Evolutionary conservation across 2,113 vertebrate species (phyloP).

Genomic region (Spermophilus dauricus): DNA sequence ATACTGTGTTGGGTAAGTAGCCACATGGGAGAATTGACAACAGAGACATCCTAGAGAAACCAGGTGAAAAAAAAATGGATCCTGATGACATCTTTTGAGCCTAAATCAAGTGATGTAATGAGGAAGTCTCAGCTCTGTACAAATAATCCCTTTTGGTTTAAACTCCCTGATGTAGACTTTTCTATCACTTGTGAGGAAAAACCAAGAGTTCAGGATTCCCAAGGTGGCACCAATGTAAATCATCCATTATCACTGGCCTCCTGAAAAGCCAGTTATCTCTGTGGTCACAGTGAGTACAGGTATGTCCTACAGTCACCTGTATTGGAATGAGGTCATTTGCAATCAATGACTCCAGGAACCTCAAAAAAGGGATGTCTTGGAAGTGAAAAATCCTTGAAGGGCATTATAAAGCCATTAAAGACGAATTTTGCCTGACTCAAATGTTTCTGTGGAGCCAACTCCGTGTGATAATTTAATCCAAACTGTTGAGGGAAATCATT

Average conservation of each 20-base stretch:
- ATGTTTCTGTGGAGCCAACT: neutral
- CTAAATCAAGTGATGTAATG: neutral
- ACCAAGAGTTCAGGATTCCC: neutral
- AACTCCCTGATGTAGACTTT: neutral
- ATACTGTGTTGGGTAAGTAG: neutral
- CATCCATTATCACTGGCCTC: neutral
- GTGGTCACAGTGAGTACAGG: neutral
- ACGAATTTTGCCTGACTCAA: neutral
- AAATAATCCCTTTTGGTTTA: neutral
- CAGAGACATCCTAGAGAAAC: neutral
- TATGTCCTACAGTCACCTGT: neutral
- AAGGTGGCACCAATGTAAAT: neutral
- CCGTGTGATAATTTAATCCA: neutral
- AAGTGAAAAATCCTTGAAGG: neutral
- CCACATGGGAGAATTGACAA: neutral
- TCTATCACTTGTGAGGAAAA: neutral
- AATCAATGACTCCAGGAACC: neutral
- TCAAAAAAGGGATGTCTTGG: neutral
- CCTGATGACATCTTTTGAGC: neutral
- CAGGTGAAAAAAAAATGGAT: neutral
- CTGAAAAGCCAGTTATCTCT: neutral
- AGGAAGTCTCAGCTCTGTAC: neutral
- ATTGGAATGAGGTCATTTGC: neutral
- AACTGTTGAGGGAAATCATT: neutral
- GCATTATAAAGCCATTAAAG: slow-evolving; percentile 24